Conservation (phyloP, 1,140 invertebrate species). For the Macrostomum lignano region DNA sequence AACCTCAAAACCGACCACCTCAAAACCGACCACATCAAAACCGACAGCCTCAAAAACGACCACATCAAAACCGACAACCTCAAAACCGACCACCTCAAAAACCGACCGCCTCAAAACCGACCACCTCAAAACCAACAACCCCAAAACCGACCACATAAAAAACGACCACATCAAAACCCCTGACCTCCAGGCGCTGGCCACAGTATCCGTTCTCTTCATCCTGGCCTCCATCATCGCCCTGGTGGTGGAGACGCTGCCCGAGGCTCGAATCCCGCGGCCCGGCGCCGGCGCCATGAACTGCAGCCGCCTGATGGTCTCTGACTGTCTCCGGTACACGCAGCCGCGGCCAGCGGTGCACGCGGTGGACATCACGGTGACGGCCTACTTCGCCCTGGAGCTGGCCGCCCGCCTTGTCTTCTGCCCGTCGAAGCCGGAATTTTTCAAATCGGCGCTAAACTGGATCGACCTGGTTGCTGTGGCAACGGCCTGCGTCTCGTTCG, state of each 20-base stretch:
- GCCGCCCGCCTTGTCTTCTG: conserved; percentile 13
- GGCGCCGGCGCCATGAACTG: no score
- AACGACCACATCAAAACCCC: conserved; percentile 92
- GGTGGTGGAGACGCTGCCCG: conserved; percentile 85
- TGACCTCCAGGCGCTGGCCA: conserved; percentile 95
- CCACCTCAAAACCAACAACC: no score
- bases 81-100: no score
- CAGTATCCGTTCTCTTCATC: conserved; percentile 96
- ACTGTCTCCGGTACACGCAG: no score
- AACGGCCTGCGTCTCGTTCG: conserved; percentile 93
- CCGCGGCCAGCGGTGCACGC: no score
- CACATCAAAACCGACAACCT: no score
- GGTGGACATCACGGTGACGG: conserved; percentile 27
- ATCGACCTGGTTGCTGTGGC: conserved; percentile 92
- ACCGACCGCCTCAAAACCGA: no score
- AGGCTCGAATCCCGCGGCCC: conserved; percentile 56
- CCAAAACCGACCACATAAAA: no score
- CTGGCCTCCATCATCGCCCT: conserved; percentile 86
- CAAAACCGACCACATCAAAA: no score
- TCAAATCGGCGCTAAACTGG: conserved; percentile 70
- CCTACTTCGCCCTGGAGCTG: conserved; percentile 25
- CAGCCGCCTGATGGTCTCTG: no score
- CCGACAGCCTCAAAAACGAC: no score
- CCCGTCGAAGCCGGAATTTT: conserved; percentile 26
- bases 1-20: no score